Evolutionary conservation across 2,113 vertebrate species (phyloP), one percentile per base, ranked within the genome.

Genomic region (Pseudopipra pipra): DNA sequence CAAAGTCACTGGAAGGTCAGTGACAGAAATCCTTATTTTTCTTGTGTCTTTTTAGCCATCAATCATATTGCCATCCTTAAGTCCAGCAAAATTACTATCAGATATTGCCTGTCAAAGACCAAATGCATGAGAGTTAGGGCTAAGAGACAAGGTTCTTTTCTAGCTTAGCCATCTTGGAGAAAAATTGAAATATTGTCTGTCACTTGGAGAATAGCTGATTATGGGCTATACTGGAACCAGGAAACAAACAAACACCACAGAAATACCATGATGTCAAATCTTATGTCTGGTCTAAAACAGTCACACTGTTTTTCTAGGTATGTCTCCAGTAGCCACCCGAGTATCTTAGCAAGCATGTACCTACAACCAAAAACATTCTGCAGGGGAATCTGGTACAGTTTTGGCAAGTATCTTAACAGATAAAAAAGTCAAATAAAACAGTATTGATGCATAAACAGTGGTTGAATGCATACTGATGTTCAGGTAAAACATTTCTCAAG

Each of bases 1-100:
- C 35, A 83, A 88, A 61, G 75, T 85, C 62, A 85, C 49, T 72
- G 62, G 82, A 92, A 93, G 62, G 49, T 83, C 78, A 87, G 22
- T 82, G 25, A 65, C 43, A 95, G 54, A 93, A 89, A 85, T 82
- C 37, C 17, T 62, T 85, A 43, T 87, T 96, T 93, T 91, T 85
- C 74, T 68, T 78, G 17, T 61, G 65, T 72, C 56, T 81, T 90
- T 94, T 76, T 75, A 82, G 89, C 63, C 43, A 78, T 78, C 92
- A 90, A 63, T 86, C 81, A 87, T 62, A 75, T 22, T 51, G 55
- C 23, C 91, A 72, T 85, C 66, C 44, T 85, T 76, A 87, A 92
- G 59, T 56, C 80, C 77, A 82, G 61, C 46, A 79, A 89, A 93
- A 91, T 24, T 91, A 76, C 66, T 71, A 87, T 85, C 84, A 95